phyloP scores from a whole-genome alignment of 92 coral and sea anemone species.

The Virgularia gustaviana region DNA sequence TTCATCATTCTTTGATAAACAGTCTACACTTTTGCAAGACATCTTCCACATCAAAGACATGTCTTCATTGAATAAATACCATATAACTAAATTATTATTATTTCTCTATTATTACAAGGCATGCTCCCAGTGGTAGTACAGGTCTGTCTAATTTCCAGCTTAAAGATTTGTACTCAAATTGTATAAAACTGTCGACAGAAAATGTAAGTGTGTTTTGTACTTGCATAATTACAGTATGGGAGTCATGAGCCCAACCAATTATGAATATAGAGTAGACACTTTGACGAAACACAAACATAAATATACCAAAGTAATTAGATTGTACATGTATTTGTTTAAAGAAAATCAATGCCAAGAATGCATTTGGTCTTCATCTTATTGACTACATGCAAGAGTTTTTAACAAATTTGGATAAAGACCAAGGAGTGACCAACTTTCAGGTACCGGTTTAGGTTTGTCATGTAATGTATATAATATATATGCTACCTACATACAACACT shows the following conservation, averaged over 20 bases:
- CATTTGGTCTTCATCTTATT: conserved; percentile 88
- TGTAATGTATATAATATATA: too few relatives aligned
- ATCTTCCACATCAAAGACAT: too few relatives aligned
- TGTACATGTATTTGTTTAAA: not conserved
- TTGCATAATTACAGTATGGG: not conserved
- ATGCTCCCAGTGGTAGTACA: conserved; percentile 36
- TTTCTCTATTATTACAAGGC: not conserved
- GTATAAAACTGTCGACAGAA: conserved; percentile 84
- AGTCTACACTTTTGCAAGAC: too few relatives aligned
- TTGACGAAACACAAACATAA: not conserved
- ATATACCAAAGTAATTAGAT: not conserved
- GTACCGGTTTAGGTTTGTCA: conserved; percentile 26
- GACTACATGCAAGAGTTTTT: conserved; percentile 95
- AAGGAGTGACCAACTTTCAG: conserved; percentile 96
- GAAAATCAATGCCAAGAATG: conserved; percentile 99
- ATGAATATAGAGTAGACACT: not conserved
- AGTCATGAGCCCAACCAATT: not conserved
- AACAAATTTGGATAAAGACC: conserved; percentile 75
- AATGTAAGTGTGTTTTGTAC: conserved; percentile 82
- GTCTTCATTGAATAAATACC: not conserved
- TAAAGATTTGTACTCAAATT: conserved; percentile 89
- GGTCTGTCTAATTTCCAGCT: conserved; percentile 78
- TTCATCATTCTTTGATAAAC: too few relatives aligned
- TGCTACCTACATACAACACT: too few relatives aligned
- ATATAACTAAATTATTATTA: too few relatives aligned